These are phyloP conservation scores for Petrosia ficiformis DNA, from an alignment of 37 sponge, comb jelly and placozoan genomes.

Conservation along the genomic window DNA sequence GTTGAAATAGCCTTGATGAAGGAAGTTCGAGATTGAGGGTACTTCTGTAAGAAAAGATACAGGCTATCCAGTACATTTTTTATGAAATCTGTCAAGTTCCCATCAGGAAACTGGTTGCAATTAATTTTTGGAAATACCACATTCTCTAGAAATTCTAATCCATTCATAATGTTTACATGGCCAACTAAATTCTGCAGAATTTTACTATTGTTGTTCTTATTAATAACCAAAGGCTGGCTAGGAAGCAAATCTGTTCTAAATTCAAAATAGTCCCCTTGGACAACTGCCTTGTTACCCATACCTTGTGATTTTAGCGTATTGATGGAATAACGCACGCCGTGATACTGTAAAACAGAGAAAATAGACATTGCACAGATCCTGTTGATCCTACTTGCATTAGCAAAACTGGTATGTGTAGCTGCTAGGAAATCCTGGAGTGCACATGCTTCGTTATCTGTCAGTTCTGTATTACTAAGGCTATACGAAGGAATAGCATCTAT, in stretches of 20 bases:
- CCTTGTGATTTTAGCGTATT: no score
- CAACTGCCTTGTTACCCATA: no score
- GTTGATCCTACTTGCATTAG: no score
- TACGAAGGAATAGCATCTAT: no score
- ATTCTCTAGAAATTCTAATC: slow-evolving; percentile 8
- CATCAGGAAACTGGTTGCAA: not conserved
- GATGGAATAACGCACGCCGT: no score
- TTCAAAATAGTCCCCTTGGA: not conserved
- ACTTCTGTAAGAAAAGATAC: not conserved
- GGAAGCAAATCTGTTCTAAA: not conserved
- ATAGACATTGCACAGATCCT: no score
- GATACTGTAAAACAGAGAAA: no score
- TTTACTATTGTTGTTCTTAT: slow-evolving; percentile 1
- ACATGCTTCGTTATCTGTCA: no score
- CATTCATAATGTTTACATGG: slow-evolving; percentile 1
- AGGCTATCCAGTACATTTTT: not conserved
- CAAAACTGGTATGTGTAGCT: no score
- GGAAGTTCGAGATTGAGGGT: not conserved
- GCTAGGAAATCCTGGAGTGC: no score
- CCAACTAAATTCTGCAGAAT: slow-evolving; percentile 6
- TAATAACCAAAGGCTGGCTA: not conserved
- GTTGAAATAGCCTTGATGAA: not conserved
- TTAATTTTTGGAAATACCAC: not conserved
- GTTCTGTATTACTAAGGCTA: no score
- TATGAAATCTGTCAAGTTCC: not conserved